These are phyloP conservation scores for Neoarius graeffei DNA, from an alignment of 2,113 vertebrate species.

Conservation along the genomic window DNA sequence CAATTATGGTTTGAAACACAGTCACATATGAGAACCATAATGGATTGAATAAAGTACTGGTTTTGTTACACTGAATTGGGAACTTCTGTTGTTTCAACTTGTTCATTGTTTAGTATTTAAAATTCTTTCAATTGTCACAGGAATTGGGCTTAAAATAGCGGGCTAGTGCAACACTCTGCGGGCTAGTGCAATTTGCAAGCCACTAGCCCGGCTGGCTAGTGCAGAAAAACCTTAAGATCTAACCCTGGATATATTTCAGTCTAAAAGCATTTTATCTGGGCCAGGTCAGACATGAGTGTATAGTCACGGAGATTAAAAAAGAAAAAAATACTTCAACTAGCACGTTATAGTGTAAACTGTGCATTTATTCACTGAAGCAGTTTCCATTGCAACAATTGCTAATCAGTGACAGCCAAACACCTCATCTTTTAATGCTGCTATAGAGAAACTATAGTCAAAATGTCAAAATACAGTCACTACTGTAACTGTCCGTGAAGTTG, in stretches of 20 bases:
- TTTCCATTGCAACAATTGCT: constrained; percentile 39
- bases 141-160: too few relatives aligned
- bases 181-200: too few relatives aligned
- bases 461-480: not conserved
- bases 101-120: too few relatives aligned
- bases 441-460: constrained; percentile 24
- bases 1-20: too few relatives aligned
- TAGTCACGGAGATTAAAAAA: not conserved
- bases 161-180: too few relatives aligned
- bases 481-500: not conserved
- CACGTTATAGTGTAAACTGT: constrained; percentile 45
- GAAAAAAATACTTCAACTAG: constrained; percentile 11
- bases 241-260: not conserved
- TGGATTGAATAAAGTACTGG: too few relatives aligned
- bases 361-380: constrained; percentile 55
- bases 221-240: too few relatives aligned
- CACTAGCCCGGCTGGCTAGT: too few relatives aligned
- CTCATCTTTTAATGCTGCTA: constrained; percentile 21
- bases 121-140: too few relatives aligned
- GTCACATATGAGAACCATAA: too few relatives aligned
- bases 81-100: too few relatives aligned
- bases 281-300: not conserved
- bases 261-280: not conserved
- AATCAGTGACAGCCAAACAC: constrained; percentile 31
- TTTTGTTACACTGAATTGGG: too few relatives aligned